phyloP scores from a whole-genome alignment of 2,888 invertebrate species.

The Eupithecia exiguata region DNA sequence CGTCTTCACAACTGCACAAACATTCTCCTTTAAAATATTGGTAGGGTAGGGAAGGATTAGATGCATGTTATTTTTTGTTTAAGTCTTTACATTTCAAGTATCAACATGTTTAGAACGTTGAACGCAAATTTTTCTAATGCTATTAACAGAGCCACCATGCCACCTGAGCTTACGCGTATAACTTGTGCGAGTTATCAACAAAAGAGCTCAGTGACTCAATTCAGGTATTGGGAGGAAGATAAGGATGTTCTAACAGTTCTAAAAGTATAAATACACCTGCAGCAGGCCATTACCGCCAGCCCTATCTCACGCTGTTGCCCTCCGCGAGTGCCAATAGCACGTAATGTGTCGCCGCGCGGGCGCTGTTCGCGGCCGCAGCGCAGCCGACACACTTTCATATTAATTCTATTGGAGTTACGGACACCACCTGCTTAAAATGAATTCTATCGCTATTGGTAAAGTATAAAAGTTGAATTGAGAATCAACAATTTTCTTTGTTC shows the following conservation, averaged over 20 bases:
- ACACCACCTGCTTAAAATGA: constrained; percentile 21
- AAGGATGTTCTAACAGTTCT: not conserved
- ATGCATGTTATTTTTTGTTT: no score
- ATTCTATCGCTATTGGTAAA: not conserved
- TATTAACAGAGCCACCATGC: no score
- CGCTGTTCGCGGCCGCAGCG: constrained; percentile 23
- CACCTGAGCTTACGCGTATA: no score
- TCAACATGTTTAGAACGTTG: no score
- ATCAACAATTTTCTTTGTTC: not conserved
- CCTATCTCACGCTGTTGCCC: constrained; percentile 31
- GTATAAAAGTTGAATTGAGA: not conserved
- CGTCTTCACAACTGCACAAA: no score
- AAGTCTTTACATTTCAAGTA: no score
- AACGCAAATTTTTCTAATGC: no score
- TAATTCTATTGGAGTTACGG: constrained; percentile 47
- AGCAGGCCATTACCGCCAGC: constrained; percentile 19
- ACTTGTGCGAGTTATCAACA: no score
- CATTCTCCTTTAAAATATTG: no score
- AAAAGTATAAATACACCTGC: not conserved
- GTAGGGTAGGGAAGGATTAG: no score
- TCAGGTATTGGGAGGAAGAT: not conserved
- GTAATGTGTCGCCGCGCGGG: constrained; percentile 36
- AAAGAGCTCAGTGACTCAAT: not conserved
- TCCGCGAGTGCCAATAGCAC: constrained; percentile 31
- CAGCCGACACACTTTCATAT: constrained; percentile 37